Conservation (phyloP, 2,113 vertebrate species). For the Gallinago media region DNA sequence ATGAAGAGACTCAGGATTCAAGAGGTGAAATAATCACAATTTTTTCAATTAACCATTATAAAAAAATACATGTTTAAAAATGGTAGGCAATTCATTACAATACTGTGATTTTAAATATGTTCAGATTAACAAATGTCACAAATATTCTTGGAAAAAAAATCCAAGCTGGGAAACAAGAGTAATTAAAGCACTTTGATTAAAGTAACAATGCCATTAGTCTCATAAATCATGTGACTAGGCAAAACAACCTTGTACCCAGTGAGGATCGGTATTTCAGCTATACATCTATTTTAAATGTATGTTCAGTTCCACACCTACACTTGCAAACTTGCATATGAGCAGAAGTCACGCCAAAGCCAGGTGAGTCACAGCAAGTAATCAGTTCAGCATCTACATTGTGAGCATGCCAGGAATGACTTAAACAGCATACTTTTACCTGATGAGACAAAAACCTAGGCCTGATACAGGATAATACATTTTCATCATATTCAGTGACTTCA, state of each 20-base stretch:
- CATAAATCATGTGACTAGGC: background rate
- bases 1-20: background rate
- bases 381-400: background rate
- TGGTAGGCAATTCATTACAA: background rate
- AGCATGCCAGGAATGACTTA: constrained; percentile 6
- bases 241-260: background rate
- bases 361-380: constrained; percentile 10
- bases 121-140: background rate
- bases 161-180: background rate
- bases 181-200: background rate
- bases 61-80: background rate
- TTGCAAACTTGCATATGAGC: background rate
- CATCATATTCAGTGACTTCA: background rate
- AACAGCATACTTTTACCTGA: background rate
- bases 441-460: background rate
- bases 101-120: background rate
- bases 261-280: background rate
- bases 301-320: background rate
- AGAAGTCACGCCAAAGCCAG: background rate
- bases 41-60: background rate
- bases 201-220: background rate
- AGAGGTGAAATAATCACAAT: background rate
- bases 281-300: background rate
- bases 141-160: background rate
- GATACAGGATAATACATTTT: constrained; percentile 2